phyloP scores from a whole-genome alignment of 2,797 vertebrate species.

The Rhyacichthys aspro region DNA sequence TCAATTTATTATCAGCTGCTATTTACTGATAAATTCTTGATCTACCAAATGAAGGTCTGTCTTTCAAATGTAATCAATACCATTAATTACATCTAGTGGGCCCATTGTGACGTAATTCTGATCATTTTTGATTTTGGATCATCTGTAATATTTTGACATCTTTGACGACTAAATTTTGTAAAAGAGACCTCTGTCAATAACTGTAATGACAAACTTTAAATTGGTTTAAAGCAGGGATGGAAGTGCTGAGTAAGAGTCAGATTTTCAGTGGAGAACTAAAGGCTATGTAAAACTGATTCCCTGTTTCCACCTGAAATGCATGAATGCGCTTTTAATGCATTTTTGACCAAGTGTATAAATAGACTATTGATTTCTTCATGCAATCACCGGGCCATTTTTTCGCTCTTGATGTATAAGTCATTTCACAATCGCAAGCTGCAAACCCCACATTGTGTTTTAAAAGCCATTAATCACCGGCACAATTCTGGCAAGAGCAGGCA shows the following conservation, averaged over 20 bases:
- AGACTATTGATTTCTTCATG: constrained; percentile 24
- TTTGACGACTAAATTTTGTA: too few relatives aligned
- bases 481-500: constrained; percentile 11
- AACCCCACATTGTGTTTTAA: neutral
- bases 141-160: too few relatives aligned
- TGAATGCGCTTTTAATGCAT: constrained; percentile 3
- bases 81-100: too few relatives aligned
- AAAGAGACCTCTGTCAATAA: too few relatives aligned
- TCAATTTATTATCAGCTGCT: too few relatives aligned
- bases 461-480: constrained; percentile 30
- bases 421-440: constrained; percentile 2
- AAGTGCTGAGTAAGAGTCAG: neutral
- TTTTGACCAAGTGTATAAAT: neutral
- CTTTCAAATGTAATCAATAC: too few relatives aligned
- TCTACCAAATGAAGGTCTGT: too few relatives aligned
- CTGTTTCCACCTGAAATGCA: constrained; percentile 7
- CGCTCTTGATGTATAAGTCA: neutral
- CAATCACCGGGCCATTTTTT: constrained; percentile 8
- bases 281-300: neutral
- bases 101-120: too few relatives aligned
- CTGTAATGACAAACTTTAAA: too few relatives aligned
- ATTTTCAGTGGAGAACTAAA: constrained; percentile 1
- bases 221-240: neutral
- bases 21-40: too few relatives aligned
- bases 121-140: too few relatives aligned